Conservation (phyloP, 2,888 invertebrate genomes). For the Steromphala cineraria region DNA sequence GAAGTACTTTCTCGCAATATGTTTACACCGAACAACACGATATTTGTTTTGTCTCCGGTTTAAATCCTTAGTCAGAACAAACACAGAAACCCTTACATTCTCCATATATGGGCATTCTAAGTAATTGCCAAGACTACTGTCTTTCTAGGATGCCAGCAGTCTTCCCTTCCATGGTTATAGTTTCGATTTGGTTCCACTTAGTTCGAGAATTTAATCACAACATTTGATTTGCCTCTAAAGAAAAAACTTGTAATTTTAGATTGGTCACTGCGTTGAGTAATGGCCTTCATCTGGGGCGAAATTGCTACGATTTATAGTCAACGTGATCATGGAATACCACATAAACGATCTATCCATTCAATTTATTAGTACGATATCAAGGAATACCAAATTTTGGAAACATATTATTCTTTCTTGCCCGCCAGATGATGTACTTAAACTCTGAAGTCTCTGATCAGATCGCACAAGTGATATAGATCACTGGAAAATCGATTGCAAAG, state of each 20-base stretch:
- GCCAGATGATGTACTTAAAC: not conserved
- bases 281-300: not conserved
- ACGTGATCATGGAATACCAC: constrained; percentile 1
- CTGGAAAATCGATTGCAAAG: not conserved
- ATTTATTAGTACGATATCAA: constrained; percentile 13
- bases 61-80: too few relatives aligned
- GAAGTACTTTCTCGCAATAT: too few relatives aligned
- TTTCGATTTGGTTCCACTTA: too few relatives aligned
- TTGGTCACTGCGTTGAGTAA: not conserved
- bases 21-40: too few relatives aligned
- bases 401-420: not conserved
- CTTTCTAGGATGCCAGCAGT: too few relatives aligned
- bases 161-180: too few relatives aligned
- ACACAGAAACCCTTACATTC: too few relatives aligned
- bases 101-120: too few relatives aligned
- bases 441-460: not conserved
- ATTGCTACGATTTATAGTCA: constrained; percentile 11
- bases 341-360: constrained; percentile 18
- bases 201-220: not conserved
- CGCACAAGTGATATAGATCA: not conserved
- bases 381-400: not conserved
- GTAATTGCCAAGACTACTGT: too few relatives aligned
- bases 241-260: not conserved
- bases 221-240: not conserved
- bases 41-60: too few relatives aligned